Percentiles rank a stretch among this genome's conserved stretches.
Conservation (phyloP, 2,113 vertebrate species). For the Oncorhynchus clarkii region DNA sequence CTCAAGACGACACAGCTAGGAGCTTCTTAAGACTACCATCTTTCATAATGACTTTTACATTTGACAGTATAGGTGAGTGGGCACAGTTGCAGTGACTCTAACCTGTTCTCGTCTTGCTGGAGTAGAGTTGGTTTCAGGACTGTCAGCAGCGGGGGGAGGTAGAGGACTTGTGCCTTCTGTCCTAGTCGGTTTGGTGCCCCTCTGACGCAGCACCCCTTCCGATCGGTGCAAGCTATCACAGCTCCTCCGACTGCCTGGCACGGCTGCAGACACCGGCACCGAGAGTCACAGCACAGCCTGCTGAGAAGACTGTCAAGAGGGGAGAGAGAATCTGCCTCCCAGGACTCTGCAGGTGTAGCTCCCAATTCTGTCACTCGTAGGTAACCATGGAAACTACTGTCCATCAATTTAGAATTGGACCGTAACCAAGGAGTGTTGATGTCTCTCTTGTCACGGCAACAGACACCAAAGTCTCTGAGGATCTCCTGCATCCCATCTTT, state of each 20-base stretch:
- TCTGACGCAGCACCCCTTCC: not conserved
- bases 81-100: not conserved
- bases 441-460: not conserved
- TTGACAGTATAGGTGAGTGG: not conserved
- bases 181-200: not conserved
- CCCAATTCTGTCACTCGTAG: not conserved
- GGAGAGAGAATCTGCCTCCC: slow-evolving; percentile 4
- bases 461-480: not conserved
- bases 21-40: not conserved
- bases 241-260: no score
- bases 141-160: not conserved
- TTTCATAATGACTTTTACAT: not conserved
- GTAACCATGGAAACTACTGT: slow-evolving; percentile 21
- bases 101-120: not conserved
- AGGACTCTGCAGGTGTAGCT: not conserved
- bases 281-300: no score
- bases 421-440: not conserved
- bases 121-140: not conserved
- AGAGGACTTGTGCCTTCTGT: not conserved
- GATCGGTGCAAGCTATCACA: no score
- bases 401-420: slow-evolving; percentile 10
- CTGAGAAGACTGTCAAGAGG: not conserved
- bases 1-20: not conserved
- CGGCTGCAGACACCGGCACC: no score
- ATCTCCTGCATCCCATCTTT: not conserved